Evolutionary conservation across 2,113 vertebrate genomes (phyloP), one percentile per base, ranked within the genome.

Genomic region (Myotis lucifugus): DNA sequence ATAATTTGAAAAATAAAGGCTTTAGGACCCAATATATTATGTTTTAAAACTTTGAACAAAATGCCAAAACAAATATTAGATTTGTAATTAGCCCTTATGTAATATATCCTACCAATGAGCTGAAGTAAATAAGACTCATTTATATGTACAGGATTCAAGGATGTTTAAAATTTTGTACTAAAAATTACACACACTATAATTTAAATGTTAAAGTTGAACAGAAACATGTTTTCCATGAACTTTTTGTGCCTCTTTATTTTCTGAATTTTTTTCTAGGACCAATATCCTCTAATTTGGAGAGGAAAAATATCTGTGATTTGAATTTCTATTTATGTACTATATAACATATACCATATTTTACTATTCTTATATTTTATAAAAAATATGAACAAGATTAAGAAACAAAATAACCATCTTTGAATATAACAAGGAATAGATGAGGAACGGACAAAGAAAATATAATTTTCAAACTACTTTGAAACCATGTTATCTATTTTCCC

Each of bases 401-500:
- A 94, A 88, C 27, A 90, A 95, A 77, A 61, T 76, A 93, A 76
- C 88, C 21, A 48, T 83, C 73, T 82, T 64, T 91, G 32, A 76
- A 52, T 27, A 70, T 1, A 61, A 25, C 19, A 90, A 54, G 23
- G 7, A 61, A 59, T 61, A 54, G 1, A 74, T 46, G 23, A 54
- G 6, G n/a, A 74, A 85, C 78, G 8, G 54, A 29, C 74, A 94
- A 42, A 12, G 84, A 94, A 48, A 8, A 32, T 23, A 56, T 54
- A 64, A 74, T 89, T 93, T 94, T 90, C 59, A 86, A 92, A 93
- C 10, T 40, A 17, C 18, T 91, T 85, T 85, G 37, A 90, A 77
- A 50, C 61, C 90, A 92, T 91, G 84, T 98, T 93, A 90, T 91
- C 83, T 86, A 73, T 96, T 93, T 97, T 85, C 84, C 95, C 52